These are phyloP conservation scores for Psilopsiagon aurifrons DNA, from an alignment of 2,113 vertebrate genomes.

Conservation along the genomic window DNA sequence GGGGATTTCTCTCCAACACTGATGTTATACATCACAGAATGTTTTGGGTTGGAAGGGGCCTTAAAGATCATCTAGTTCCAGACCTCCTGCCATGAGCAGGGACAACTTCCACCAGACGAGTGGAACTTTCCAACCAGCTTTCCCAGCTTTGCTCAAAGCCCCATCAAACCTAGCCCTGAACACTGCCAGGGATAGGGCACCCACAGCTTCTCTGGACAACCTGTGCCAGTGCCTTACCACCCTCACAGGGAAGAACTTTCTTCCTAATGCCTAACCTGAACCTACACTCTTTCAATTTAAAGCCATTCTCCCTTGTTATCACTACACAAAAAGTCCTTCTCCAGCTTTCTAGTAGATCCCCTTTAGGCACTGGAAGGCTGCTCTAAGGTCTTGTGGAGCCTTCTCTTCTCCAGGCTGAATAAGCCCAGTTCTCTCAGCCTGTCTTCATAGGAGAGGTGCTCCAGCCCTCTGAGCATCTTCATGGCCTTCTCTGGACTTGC, in stretches of 20 bases:
- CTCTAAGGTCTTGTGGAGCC: neutral
- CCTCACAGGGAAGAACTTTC: neutral
- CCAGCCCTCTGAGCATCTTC: neutral
- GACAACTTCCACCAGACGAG: neutral
- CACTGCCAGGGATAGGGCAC: neutral
- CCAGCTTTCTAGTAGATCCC: neutral
- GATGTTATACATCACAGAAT: neutral
- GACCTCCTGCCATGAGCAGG: neutral
- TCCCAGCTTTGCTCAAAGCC: neutral
- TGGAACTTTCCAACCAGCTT: neutral
- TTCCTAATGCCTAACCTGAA: neutral
- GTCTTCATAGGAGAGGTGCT: neutral
- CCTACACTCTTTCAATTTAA: neutral
- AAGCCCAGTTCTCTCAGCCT: neutral
- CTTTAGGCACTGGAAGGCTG: neutral
- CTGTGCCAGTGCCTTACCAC: neutral
- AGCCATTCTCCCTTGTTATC: neutral
- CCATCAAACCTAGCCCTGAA: neutral
- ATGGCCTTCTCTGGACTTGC: neutral
- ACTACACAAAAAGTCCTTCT: neutral
- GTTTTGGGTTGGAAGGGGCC: neutral
- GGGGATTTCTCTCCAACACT: neutral
- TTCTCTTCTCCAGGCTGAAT: neutral
- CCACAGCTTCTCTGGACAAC: neutral
- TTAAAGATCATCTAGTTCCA: neutral